Conservation (phyloP, 2,888 invertebrate genomes). For the Eulithis prunata region DNA sequence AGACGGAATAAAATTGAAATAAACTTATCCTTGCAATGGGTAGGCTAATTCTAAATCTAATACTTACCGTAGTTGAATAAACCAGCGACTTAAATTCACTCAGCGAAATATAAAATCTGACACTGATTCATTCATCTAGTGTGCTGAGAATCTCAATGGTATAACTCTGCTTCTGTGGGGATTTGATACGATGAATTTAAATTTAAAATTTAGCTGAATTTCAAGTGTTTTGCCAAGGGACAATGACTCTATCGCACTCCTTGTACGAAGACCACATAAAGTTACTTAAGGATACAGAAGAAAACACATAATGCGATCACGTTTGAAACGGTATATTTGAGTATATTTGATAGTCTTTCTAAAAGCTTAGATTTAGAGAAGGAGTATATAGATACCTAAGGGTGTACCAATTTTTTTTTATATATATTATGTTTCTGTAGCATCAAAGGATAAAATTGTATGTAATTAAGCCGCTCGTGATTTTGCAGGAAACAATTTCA, state of each 20-base stretch:
- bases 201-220: constrained; percentile 34
- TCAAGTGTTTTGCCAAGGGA: constrained; percentile 26
- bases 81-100: constrained; percentile 36
- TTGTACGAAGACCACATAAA: constrained; percentile 13
- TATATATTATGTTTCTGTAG: neutral
- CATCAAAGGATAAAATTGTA: constrained; percentile 21
- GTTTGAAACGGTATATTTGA: constrained; percentile 5
- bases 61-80: constrained; percentile 41
- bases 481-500: constrained; percentile 47
- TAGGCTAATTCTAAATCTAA: neutral
- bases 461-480: constrained; percentile 28
- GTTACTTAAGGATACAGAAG: constrained; percentile 16
- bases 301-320: constrained; percentile 21
- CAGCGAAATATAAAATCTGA: constrained; percentile 27
- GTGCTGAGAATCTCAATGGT: constrained; percentile 18
- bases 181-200: constrained; percentile 29
- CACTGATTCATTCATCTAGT: constrained; percentile 26
- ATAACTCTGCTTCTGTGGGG: constrained; percentile 15
- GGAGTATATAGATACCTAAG: no score
- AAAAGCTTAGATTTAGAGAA: neutral
- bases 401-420: neutral
- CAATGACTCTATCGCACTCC: constrained; percentile 26
- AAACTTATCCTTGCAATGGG: neutral
- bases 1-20: neutral
- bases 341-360: neutral